Percentiles rank a stretch among this genome's conserved stretches.
Evolutionary conservation across 2,888 invertebrate species (phyloP).

Genomic region (Cryptocheilus praepositus): DNA sequence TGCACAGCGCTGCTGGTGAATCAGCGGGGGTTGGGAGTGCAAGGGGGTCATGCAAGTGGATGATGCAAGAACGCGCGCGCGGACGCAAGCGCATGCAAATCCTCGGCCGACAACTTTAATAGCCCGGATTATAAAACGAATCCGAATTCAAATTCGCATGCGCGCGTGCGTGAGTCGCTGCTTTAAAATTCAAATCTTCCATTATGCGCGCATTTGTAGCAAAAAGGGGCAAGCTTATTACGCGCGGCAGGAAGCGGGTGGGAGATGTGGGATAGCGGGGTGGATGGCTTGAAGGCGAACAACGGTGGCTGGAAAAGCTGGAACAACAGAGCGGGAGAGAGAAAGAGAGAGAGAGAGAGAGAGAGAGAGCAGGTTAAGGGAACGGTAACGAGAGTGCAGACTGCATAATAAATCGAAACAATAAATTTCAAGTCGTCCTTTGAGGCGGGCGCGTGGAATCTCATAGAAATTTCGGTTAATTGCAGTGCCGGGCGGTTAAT

Average conservation of each 20-base stretch:
- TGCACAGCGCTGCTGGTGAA: no score
- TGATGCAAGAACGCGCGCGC: no score
- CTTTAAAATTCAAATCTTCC: conserved; percentile 53
- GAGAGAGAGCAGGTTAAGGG: conserved; percentile 6
- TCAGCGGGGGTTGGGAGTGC: no score
- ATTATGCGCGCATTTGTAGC: conserved; percentile 41
- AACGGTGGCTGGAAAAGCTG: background rate
- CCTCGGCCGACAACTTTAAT: conserved; percentile 47
- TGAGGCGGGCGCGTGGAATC: conserved; percentile 38
- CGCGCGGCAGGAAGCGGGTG: conserved; percentile 1
- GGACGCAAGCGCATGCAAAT: conserved; percentile 37
- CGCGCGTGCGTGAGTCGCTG: conserved; percentile 11
- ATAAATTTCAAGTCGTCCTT: conserved; percentile 45
- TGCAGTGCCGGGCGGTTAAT: conserved; percentile 42
- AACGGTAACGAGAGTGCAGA: conserved; percentile 35
- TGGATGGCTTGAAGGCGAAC: conserved; percentile 4
- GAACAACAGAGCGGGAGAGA: conserved; percentile 6
- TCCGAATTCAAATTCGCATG: conserved; percentile 46
- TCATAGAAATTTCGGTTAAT: conserved; percentile 49
- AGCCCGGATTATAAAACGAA: conserved; percentile 52
- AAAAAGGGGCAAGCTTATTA: conserved; percentile 38
- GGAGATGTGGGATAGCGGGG: background rate
- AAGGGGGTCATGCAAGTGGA: no score
- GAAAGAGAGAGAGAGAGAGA: conserved; percentile 1
- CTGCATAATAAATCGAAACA: conserved; percentile 53